Evolutionary conservation across 2,113 vertebrate species (phyloP), one percentile per base, ranked within the genome.

Genomic region (Anhinga rufa): DNA sequence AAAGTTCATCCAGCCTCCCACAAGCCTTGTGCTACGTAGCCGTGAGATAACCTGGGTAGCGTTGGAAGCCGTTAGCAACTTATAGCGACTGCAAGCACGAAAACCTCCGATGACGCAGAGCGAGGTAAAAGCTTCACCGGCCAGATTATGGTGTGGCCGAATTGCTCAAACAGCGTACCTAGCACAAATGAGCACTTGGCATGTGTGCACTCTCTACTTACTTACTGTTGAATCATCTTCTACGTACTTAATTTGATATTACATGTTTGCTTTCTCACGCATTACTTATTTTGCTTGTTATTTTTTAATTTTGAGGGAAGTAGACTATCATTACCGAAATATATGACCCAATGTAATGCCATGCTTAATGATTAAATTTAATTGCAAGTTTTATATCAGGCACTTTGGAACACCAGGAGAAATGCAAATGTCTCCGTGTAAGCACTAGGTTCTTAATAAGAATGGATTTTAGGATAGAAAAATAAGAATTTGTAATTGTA

Each of bases 191-290:
- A 74, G 82, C 36, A 7, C 5, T 1, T 3, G 10, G 42, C 24
- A 1, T 3, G 24, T 12, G 14, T 12, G 34, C 20, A 5, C 54
- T 22, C 55, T 21, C 0, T 10, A 3, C 49, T 24, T 21, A 0
- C 21, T 36, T 68, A 4, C n/a, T 32, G 29, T 7, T 46, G 52
- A 18, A 28, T 66, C 6, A 1, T 44, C 60, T 21, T 25, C n/a
- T 24, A 1, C 34, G 1, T 17, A 5, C 15, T 81, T 52, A 12
- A 57, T 36, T 54, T 38, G 64, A 4, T 60, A 10, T 13, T 62
- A 7, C 55, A 9, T 6, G 4, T 51, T 66, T 40, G 54, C 75
- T 88, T 91, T 71, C 88, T 88, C 38, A 16, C 1, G 3, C 57
- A 1, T 55, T n/a, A 22, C 44, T 58, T 69, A 42, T 4, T 82